These are phyloP conservation scores for Pavo muticus DNA, from an alignment of 2,113 vertebrate species.

Conservation along the genomic window DNA sequence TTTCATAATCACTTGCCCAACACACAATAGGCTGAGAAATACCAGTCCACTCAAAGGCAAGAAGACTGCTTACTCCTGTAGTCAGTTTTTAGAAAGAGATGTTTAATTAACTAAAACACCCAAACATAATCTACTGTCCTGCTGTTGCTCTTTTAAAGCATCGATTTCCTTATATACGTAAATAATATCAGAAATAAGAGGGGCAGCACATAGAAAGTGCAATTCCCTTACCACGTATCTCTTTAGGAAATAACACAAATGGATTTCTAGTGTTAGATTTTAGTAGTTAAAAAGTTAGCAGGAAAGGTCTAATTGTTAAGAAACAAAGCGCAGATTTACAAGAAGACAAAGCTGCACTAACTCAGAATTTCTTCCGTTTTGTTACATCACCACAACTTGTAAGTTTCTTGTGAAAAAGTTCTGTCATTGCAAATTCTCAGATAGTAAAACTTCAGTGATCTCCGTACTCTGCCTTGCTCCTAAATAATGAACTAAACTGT, in stretches of 20 bases:
- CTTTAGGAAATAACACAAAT: not conserved
- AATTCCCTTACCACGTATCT: not conserved
- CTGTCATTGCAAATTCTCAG: conserved; percentile 26
- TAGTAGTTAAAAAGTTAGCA: conserved; percentile 20
- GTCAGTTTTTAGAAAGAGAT: not conserved
- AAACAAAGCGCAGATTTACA: not conserved
- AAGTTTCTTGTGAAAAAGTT: conserved; percentile 14
- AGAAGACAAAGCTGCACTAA: not conserved
- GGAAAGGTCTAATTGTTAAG: not conserved
- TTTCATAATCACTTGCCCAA: not conserved
- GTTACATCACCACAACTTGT: not conserved
- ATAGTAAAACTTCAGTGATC: conserved; percentile 43
- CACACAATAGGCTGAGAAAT: not conserved
- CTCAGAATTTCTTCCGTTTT: conserved; percentile 14
- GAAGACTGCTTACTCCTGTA: not conserved
- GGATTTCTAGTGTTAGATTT: not conserved
- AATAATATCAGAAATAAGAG: not conserved
- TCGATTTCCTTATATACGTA: not conserved
- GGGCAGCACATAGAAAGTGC: not conserved
- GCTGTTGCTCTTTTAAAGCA: not conserved
- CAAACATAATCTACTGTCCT: not conserved
- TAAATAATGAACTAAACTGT: not conserved
- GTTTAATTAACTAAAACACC: not conserved
- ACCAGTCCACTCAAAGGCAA: not conserved
- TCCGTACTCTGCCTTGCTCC: conserved; percentile 9